A percentile compares a stretch with the other conserved stretches of the same genome.
phyloP scores from a whole-genome alignment of 2,113 vertebrate genomes.

The Prunella himalayana region DNA sequence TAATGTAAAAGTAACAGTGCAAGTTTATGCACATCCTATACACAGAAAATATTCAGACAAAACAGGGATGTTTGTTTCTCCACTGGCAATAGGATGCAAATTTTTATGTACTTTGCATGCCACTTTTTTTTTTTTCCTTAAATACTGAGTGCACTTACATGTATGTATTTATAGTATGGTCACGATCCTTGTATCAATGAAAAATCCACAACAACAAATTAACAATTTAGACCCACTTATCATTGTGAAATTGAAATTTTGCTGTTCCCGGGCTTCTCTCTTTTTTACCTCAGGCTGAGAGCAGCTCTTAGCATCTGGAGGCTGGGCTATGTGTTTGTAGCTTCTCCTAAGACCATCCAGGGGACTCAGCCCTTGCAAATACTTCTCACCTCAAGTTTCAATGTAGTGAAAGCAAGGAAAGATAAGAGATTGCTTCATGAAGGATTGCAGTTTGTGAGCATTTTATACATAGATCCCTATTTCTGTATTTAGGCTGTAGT shows the following conservation, averaged over 20 bases:
- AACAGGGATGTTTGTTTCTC: neutral
- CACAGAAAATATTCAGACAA: neutral
- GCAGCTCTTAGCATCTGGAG: neutral
- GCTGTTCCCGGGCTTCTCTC: neutral
- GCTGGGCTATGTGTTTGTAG: neutral
- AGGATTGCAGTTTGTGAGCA: neutral
- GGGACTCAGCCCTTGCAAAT: neutral
- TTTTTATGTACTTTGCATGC: neutral
- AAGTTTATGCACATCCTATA: neutral
- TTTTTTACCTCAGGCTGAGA: neutral
- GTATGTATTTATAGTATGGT: neutral
- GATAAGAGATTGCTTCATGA: neutral
- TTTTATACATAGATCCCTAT: neutral
- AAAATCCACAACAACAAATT: neutral
- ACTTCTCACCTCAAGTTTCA: neutral
- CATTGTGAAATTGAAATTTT: neutral
- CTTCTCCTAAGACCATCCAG: neutral
- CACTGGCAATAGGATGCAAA: neutral
- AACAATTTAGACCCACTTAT: neutral
- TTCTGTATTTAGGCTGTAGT: neutral
- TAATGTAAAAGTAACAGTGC: neutral
- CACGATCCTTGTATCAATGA: neutral
- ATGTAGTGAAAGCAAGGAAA: neutral
- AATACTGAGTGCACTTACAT: neutral
- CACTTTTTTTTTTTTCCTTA: neutral